These are phyloP conservation scores for Zaprionus camerounensis DNA, from an alignment of 1,140 invertebrate species.

Conservation along the genomic window DNA sequence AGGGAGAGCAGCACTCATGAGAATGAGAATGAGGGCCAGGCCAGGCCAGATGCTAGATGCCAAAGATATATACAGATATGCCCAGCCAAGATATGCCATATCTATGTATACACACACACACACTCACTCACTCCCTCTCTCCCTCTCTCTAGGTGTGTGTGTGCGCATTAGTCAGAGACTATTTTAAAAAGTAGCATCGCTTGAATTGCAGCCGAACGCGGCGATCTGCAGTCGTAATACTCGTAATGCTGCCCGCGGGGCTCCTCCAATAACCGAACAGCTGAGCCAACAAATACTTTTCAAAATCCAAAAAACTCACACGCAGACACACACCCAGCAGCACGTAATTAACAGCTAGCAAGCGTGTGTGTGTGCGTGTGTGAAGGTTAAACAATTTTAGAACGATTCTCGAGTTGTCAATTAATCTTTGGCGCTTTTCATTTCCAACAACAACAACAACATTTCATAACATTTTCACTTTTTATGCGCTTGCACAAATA, in stretches of 20 bases:
- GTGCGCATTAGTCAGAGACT: conserved; percentile 44
- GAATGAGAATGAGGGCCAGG: conserved; percentile 19
- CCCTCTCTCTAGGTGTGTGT: background rate
- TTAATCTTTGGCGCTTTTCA: conserved; percentile 9
- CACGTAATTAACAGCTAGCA: conserved; percentile 32
- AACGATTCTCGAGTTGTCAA: conserved; percentile 21
- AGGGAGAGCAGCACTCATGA: background rate
- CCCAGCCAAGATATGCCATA: conserved; percentile 33
- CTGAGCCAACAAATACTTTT: conserved; percentile 30
- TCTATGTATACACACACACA: conserved; percentile 4
- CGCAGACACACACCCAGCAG: conserved; percentile 7
- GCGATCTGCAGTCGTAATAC: conserved; percentile 12
- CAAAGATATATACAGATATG: conserved; percentile 44
- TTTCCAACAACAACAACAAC: background rate
- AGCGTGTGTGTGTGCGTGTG: conserved; percentile 29
- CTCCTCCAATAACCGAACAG: conserved; percentile 27
- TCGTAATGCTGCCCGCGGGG: conserved; percentile 7
- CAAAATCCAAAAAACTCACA: conserved; percentile 4
- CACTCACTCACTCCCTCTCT: background rate
- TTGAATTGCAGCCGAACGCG: conserved; percentile 25
- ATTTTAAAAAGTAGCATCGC: conserved; percentile 43
- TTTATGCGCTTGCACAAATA: conserved; percentile 28
- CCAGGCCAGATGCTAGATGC: conserved; percentile 39
- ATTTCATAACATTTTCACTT: conserved; percentile 16
- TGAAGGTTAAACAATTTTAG: conserved; percentile 47